Percentiles rank a stretch among this genome's conserved stretches.
Evolutionary conservation across 2,113 vertebrate species (phyloP).

Genomic region (Tricholaema leucomelas): DNA sequence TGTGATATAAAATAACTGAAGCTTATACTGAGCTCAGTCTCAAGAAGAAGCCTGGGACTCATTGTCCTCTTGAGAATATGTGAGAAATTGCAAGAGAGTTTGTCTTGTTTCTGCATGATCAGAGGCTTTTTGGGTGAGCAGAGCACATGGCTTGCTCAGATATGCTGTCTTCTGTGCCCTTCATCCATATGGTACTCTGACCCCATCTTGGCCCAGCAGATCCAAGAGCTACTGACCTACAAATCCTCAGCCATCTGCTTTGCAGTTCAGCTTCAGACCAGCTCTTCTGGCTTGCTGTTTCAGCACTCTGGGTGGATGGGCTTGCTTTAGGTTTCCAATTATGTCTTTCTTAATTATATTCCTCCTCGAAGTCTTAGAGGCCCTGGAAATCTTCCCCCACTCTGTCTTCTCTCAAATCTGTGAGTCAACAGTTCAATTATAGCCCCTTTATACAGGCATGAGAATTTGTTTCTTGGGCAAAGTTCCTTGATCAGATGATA

Average conservation of each 20-base stretch:
- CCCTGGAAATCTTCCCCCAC: conserved; percentile 37
- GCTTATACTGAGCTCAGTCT: background rate
- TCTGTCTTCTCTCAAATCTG: conserved; percentile 50
- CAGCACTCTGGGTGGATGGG: conserved; percentile 12
- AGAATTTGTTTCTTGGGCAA: conserved; percentile 65
- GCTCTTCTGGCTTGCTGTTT: conserved; percentile 37
- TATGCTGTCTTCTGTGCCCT: conserved; percentile 34
- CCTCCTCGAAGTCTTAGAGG: conserved; percentile 41
- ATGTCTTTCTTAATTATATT: conserved; percentile 65
- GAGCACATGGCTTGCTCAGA: background rate
- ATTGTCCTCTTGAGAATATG: background rate
- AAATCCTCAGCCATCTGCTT: conserved; percentile 69
- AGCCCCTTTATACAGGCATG: conserved; percentile 47
- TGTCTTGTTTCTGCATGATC: background rate
- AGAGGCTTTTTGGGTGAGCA: background rate
- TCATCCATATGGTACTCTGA: conserved; percentile 59
- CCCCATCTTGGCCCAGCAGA: conserved; percentile 28
- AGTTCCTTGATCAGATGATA: conserved; percentile 68
- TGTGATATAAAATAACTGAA: background rate
- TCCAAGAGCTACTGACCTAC: conserved; percentile 58
- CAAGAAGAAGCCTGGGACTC: background rate
- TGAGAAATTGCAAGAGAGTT: background rate
- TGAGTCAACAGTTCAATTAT: conserved; percentile 65
- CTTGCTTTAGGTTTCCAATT: conserved; percentile 50
- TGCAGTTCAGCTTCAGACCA: conserved; percentile 11